phyloP scores from a whole-genome alignment of 1,140 invertebrate genomes.

The Heliothis virescens region DNA sequence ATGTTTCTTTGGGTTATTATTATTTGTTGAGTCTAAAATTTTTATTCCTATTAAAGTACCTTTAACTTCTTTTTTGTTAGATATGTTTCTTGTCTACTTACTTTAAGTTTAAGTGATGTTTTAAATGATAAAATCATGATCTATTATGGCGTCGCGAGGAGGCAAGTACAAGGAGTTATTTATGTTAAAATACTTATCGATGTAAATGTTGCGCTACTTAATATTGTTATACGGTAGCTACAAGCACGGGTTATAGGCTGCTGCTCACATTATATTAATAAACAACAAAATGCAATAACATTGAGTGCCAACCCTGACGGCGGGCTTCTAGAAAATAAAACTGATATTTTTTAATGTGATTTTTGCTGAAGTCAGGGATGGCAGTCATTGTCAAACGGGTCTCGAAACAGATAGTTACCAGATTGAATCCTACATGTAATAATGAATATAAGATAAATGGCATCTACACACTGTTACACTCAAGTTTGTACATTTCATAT shows the following conservation, averaged over 20 bases:
- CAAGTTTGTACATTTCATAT: constrained; percentile 9
- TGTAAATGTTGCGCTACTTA: constrained; percentile 71
- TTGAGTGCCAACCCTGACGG: constrained; percentile 60
- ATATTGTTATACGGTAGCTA: constrained; percentile 59
- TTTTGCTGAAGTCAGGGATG: constrained; percentile 58
- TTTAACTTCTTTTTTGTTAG: constrained; percentile 71
- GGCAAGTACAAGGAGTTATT: constrained; percentile 73
- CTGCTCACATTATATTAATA: constrained; percentile 64
- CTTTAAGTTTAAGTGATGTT: constrained; percentile 67
- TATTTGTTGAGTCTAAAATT: constrained; percentile 80
- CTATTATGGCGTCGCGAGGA: constrained; percentile 59
- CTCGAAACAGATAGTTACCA: constrained; percentile 83
- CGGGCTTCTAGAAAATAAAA: constrained; percentile 3
- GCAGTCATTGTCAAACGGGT: constrained; percentile 75
- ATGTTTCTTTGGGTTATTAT: constrained; percentile 49
- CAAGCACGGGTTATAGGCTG: constrained; percentile 73
- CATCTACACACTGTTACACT: constrained; percentile 55
- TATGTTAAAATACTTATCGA: constrained; percentile 55
- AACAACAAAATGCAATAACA: constrained; percentile 48
- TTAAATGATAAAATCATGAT: constrained; percentile 71
- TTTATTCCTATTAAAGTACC: constrained; percentile 83
- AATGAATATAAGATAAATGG: constrained; percentile 57
- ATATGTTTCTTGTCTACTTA: constrained; percentile 64
- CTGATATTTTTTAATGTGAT: constrained; percentile 47
- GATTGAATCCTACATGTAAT: constrained; percentile 73